These are phyloP conservation scores for Glaucopsyche alexis DNA, from an alignment of 2,888 invertebrate species.

Conservation along the genomic window DNA sequence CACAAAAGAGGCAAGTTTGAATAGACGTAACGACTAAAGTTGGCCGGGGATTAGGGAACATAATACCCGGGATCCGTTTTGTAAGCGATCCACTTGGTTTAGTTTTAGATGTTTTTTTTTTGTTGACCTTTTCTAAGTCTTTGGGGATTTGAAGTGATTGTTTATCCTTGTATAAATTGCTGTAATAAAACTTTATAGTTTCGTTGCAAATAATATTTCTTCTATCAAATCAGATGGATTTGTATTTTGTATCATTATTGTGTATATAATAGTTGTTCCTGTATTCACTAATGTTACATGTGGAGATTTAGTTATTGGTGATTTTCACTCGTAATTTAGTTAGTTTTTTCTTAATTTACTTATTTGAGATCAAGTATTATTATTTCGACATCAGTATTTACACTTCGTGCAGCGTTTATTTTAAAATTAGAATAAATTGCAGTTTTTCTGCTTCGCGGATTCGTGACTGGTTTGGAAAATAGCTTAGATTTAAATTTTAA, in stretches of 20 bases:
- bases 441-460: background rate
- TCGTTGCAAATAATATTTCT: background rate
- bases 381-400: background rate
- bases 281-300: too few species aligned
- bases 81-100: constrained; percentile 26
- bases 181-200: background rate
- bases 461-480: background rate
- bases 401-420: background rate
- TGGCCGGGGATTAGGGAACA: constrained; percentile 17
- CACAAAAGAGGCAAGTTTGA: constrained; percentile 19
- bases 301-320: too few species aligned
- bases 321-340: too few species aligned
- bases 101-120: constrained; percentile 16
- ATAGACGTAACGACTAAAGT: constrained; percentile 4
- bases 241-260: too few species aligned
- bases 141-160: background rate
- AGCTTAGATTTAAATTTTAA: background rate
- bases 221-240: too few species aligned
- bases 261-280: too few species aligned
- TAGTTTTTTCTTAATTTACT: background rate
- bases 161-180: background rate
- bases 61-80: constrained; percentile 20
- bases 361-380: background rate
- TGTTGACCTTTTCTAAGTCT: constrained; percentile 13
- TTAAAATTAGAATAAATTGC: background rate